Evolutionary conservation across 2,113 vertebrate species (phyloP).

Genomic region (Glaucidium brasilianum): DNA sequence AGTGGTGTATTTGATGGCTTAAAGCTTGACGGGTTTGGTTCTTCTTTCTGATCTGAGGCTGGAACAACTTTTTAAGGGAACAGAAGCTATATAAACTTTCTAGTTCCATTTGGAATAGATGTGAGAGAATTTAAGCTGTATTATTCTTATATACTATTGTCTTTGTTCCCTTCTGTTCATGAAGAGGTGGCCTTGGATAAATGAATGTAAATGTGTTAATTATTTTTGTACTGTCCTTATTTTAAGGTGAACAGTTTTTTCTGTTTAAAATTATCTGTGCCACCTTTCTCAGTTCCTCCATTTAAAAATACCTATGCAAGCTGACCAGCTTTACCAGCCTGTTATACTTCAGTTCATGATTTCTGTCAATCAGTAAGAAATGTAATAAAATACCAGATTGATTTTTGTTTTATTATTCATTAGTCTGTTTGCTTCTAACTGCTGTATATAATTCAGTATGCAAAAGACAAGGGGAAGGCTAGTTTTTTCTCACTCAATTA

Average conservation of each 20-base stretch:
- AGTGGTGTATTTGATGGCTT: neutral
- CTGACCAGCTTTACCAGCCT: neutral
- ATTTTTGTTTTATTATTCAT: neutral
- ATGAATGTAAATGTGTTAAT: conserved; percentile 49
- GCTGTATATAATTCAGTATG: neutral
- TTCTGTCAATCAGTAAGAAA: neutral
- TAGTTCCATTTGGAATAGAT: neutral
- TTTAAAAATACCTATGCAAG: conserved; percentile 35
- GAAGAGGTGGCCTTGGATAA: conserved; percentile 39
- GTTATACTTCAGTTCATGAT: neutral
- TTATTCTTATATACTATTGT: neutral
- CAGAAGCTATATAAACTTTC: neutral
- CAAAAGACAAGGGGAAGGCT: neutral
- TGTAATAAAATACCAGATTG: conserved; percentile 26
- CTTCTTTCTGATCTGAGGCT: neutral
- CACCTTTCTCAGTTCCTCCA: neutral
- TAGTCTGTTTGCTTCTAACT: neutral
- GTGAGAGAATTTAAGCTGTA: neutral
- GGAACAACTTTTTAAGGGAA: neutral
- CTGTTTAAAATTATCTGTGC: neutral
- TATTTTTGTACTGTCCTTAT: conserved; percentile 51
- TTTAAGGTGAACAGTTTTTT: conserved; percentile 13
- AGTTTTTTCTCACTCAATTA: neutral
- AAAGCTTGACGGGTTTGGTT: neutral
- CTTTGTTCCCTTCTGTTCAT: conserved; percentile 14